Conservation (phyloP, 37 sponge, comb jelly and placozoan genomes). For the Amphimedon queenslandica region DNA sequence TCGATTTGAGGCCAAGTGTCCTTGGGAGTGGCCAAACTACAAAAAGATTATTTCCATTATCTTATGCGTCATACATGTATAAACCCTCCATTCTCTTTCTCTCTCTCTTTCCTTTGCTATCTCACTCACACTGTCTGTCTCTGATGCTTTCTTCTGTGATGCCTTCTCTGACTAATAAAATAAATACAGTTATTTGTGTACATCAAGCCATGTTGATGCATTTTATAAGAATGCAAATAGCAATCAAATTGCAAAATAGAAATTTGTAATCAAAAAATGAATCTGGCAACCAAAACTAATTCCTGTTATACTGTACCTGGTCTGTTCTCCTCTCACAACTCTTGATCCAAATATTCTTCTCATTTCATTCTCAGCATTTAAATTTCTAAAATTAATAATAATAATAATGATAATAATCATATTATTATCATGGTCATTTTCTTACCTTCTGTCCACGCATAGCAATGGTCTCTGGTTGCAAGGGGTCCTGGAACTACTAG, state of each 20-base stretch:
- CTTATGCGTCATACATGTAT: neutral
- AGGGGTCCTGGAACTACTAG: neutral
- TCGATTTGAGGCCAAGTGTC: slow-evolving; percentile 83
- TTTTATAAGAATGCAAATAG: neutral
- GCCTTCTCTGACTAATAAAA: slow-evolving; percentile 17
- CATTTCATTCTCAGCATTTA: slow-evolving; percentile 91
- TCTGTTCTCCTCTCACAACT: slow-evolving; percentile 56
- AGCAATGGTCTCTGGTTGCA: slow-evolving; percentile 26
- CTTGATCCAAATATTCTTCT: slow-evolving; percentile 89
- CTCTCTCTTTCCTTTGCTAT: too few relatives aligned
- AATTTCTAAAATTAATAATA: slow-evolving; percentile 13
- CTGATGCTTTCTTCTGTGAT: slow-evolving; percentile 26
- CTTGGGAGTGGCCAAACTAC: slow-evolving; percentile 55
- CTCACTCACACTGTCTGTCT: slow-evolving; percentile 54
- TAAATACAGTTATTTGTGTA: too few relatives aligned
- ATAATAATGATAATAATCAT: neutral
- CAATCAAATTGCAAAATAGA: neutral
- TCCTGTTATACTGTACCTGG: too few relatives aligned
- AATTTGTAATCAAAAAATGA: neutral
- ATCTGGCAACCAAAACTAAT: too few relatives aligned
- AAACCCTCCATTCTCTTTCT: neutral
- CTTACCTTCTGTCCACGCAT: slow-evolving; percentile 61
- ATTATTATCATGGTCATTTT: neutral
- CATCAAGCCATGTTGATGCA: too few relatives aligned
- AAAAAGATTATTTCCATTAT: neutral